Conservation (phyloP, 2,113 vertebrate species). For the Myanophis thanlyinensis region DNA sequence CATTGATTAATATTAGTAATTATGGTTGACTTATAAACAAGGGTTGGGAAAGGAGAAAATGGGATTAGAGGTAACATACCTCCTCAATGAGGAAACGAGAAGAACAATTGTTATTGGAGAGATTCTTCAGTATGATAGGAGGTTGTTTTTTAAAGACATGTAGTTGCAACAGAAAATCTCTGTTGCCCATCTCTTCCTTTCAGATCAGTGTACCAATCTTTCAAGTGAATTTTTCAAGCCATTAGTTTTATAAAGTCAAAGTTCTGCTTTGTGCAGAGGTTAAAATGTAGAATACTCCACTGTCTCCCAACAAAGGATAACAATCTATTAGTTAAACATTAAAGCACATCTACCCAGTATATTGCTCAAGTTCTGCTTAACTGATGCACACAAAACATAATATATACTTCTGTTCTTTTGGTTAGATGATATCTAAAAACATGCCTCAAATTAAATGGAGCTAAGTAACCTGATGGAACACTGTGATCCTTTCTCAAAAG, state of each 20-base stretch:
- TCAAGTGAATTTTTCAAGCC: neutral
- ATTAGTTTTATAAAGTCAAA: constrained; percentile 9
- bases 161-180: neutral
- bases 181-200: neutral
- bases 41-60: neutral
- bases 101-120: neutral
- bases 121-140: neutral
- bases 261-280: neutral
- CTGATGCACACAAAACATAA: constrained; percentile 17
- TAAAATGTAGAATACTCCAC: constrained; percentile 4
- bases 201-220: constrained; percentile 3
- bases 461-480: constrained; percentile 22
- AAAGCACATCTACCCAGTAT: constrained; percentile 14
- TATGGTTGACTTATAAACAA: neutral
- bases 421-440: constrained; percentile 18
- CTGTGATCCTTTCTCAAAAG: neutral
- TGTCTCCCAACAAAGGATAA: constrained; percentile 7
- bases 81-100: neutral
- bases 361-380: constrained; percentile 8
- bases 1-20: neutral
- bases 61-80: neutral
- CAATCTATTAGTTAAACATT: constrained; percentile 26
- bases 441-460: constrained; percentile 15
- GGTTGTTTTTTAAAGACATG: neutral
- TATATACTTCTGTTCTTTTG: constrained; percentile 17